These are phyloP conservation scores for Micromys minutus DNA, from an alignment of 2,113 vertebrate genomes.

Conservation along the genomic window DNA sequence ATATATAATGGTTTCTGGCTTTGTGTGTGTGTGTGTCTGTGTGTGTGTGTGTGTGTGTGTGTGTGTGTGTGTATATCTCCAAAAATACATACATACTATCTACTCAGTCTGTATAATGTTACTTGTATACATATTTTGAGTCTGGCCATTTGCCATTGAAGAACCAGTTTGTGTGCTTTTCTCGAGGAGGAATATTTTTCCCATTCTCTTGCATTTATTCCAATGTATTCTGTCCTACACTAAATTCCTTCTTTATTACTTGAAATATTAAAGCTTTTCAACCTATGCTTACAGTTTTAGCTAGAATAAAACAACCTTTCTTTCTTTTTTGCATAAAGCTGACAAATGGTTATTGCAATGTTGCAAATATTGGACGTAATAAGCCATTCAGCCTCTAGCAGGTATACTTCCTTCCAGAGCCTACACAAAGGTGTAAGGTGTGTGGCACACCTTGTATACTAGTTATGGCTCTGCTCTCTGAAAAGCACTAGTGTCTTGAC, in stretches of 20 bases:
- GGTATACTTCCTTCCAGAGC: not conserved
- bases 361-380: not conserved
- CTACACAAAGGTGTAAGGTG: not conserved
- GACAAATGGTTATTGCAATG: not conserved
- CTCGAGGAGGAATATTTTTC: not conserved
- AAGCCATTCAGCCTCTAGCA: not conserved
- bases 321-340: not conserved
- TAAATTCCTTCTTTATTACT: slow-evolving; percentile 9
- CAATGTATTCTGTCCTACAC: not conserved
- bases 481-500: not conserved
- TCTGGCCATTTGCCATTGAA: not conserved
- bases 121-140: not conserved
- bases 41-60: not conserved
- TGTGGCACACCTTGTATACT: not conserved
- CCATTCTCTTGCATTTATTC: not conserved
- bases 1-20: not conserved
- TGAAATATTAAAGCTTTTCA: not conserved
- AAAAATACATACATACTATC: not conserved
- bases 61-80: not conserved
- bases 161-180: not conserved
- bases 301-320: not conserved
- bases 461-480: not conserved
- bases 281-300: not conserved
- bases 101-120: not conserved
- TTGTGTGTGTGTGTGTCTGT: not conserved